These are phyloP conservation scores for Drosophila mimica DNA, from an alignment of 2,888 invertebrate species.

Conservation along the genomic window DNA sequence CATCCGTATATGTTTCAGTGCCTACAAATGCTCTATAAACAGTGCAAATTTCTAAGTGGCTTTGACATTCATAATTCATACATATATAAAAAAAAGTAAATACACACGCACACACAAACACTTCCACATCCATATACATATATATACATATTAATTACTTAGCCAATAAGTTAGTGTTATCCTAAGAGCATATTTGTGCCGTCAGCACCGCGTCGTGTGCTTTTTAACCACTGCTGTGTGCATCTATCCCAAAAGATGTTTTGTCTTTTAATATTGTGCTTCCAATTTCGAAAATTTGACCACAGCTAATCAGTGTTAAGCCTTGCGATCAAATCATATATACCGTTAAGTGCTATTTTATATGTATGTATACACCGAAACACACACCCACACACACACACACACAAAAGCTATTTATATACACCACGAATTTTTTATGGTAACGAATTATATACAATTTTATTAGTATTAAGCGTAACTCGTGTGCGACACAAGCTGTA, in stretches of 20 bases:
- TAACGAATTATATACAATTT: slow-evolving; percentile 60
- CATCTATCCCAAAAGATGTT: slow-evolving; percentile 21
- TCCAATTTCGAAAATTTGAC: slow-evolving; percentile 53
- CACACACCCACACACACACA: slow-evolving; percentile 6
- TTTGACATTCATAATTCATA: slow-evolving; percentile 53
- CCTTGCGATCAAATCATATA: slow-evolving; percentile 37
- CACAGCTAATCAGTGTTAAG: slow-evolving; percentile 35
- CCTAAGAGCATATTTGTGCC: slow-evolving; percentile 36
- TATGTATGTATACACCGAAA: slow-evolving; percentile 28
- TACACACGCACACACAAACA: slow-evolving; percentile 14
- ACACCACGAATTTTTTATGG: slow-evolving; percentile 70
- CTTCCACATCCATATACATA: slow-evolving; percentile 32
- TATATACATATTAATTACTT: slow-evolving; percentile 39
- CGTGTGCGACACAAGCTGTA: slow-evolving; percentile 65
- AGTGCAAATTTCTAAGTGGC: slow-evolving; percentile 51
- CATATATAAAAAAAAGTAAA: slow-evolving; percentile 18
- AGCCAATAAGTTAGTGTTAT: slow-evolving; percentile 40
- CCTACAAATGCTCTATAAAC: slow-evolving; percentile 52
- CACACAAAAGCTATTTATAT: slow-evolving; percentile 58
- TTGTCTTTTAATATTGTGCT: slow-evolving; percentile 59
- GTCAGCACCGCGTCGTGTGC: slow-evolving; percentile 15
- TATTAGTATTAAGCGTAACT: slow-evolving; percentile 51
- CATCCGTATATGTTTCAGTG: slow-evolving; percentile 52
- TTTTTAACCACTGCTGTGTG: slow-evolving; percentile 38
- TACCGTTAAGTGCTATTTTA: slow-evolving; percentile 55